Base-by-base conservation (phyloP, 1,140 invertebrate genomes). In the silkworm (Bombyx mori) region DNA sequence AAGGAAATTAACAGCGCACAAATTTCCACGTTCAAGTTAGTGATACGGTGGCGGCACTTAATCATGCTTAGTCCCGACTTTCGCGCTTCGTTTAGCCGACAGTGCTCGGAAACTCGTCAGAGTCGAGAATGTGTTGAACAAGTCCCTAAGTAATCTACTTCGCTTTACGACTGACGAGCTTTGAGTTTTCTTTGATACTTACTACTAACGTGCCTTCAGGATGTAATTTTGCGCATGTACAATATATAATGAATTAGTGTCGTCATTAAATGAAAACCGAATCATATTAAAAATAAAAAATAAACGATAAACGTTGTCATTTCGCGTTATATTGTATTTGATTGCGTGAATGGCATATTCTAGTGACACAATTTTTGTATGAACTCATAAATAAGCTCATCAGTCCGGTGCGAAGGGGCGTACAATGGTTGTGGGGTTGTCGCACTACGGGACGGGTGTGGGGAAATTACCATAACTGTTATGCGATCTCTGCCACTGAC, bases 281-380 rank as follows among this genome's bases (percentile, higher is more conserved):
- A 35, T 5, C 26, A 35, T 18, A 35, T 5, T 35, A 5, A 35
- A 35, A 18, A 18, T 18, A 18, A 35, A 35, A 35, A 35, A 1
- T 1, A 49, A 49, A 2, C 26, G 55, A 60, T 47, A 56, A 55
- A 52, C 52, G 58, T 55, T 60, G 60, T 56, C 48, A 55, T 49
- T 49, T 59, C 62, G 60, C 47, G 2, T 3, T 35, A 35, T 35
- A 35, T 35, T 35, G 26, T 35, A 59, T 60, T 58, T 62, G 61
- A 63, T 35, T 57, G 62, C 55, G 51, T 61, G 57, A 47, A 57
- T 60, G 68, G 58, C 54, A 50, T 52, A 56, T 63, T 64, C 63
- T 49, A 70, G 57, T 70, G 71, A 73, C 71, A 73, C 66, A 66
- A 5, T 64, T 70, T 70, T 63, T 62, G 59, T 63, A 63, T 66